These are phyloP conservation scores for Herpetotheres cachinnans DNA, from an alignment of 2,113 vertebrate species.

Conservation along the genomic window DNA sequence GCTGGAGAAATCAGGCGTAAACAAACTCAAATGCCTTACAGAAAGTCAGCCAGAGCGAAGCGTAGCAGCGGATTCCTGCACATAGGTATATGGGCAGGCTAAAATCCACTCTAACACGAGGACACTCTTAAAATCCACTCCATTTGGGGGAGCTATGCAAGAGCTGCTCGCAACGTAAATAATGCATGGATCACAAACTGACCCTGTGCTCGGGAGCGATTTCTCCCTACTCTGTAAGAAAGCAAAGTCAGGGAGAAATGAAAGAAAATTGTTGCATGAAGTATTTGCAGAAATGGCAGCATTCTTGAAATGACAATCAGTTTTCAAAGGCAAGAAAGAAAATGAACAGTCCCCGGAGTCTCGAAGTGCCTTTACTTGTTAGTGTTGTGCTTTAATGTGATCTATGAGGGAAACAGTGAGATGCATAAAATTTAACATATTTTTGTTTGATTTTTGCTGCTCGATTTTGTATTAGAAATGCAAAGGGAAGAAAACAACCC, in stretches of 20 bases:
- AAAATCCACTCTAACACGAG: not conserved
- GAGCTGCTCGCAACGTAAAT: rapidly evolving
- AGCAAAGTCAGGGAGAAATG: not conserved
- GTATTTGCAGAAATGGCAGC: not conserved
- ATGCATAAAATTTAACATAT: not conserved
- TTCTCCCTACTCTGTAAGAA: not conserved
- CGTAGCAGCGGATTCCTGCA: rapidly evolving
- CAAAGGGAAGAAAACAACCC: not conserved
- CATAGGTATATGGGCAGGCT: rapidly evolving
- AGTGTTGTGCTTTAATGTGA: not conserved
- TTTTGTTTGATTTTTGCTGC: not conserved
- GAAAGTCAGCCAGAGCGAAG: not conserved
- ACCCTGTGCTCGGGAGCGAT: not conserved
- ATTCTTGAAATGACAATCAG: not conserved
- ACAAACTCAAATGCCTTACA: not conserved
- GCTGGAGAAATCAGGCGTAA: not conserved
- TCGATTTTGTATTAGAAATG: not conserved
- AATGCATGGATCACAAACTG: rapidly evolving
- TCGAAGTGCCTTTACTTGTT: not conserved
- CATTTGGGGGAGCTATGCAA: rapidly evolving
- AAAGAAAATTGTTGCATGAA: not conserved
- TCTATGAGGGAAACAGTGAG: not conserved
- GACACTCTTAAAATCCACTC: not conserved
- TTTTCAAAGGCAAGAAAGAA: not conserved
- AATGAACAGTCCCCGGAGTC: not conserved